phyloP scores from a whole-genome alignment of 1,140 invertebrate species.

The Capitella teleta region DNA sequence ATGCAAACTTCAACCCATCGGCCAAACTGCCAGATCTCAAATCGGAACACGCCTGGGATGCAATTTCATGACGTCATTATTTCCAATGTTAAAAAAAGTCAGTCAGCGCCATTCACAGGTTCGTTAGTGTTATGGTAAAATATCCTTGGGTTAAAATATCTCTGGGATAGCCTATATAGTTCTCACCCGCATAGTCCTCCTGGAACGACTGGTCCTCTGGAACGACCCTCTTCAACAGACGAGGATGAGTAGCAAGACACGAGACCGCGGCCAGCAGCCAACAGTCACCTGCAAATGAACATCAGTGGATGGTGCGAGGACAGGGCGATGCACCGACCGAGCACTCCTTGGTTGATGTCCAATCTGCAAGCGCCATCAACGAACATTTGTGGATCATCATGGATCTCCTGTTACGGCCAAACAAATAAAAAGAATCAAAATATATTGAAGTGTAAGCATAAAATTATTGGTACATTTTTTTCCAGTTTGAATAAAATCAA shows the following conservation, averaged over 20 bases:
- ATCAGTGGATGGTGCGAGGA: neutral
- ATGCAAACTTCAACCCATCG: conserved; percentile 60
- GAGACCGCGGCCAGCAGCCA: conserved; percentile 59
- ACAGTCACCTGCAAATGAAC: conserved; percentile 45
- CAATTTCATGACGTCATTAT: neutral
- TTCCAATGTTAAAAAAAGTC: neutral
- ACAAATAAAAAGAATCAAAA: neutral
- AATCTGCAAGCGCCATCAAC: conserved; percentile 32
- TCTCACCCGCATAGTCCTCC: conserved; percentile 57
- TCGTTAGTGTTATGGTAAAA: neutral
- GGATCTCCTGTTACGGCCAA: conserved; percentile 39
- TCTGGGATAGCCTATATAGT: neutral
- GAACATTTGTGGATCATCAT: conserved; percentile 17
- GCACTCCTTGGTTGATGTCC: conserved; percentile 52
- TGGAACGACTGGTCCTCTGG: conserved; percentile 54
- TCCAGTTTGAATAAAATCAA: no score
- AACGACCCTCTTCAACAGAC: conserved; percentile 53
- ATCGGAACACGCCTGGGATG: conserved; percentile 40
- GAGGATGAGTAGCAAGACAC: conserved; percentile 53
- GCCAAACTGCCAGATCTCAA: conserved; percentile 61
- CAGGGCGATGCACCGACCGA: conserved; percentile 40
- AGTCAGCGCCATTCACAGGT: neutral
- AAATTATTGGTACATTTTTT: no score
- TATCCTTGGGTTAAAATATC: neutral
- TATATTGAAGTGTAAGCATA: no score